These are phyloP conservation scores for Peromyscus eremicus DNA, from an alignment of 2,797 vertebrate species.

Conservation along the genomic window DNA sequence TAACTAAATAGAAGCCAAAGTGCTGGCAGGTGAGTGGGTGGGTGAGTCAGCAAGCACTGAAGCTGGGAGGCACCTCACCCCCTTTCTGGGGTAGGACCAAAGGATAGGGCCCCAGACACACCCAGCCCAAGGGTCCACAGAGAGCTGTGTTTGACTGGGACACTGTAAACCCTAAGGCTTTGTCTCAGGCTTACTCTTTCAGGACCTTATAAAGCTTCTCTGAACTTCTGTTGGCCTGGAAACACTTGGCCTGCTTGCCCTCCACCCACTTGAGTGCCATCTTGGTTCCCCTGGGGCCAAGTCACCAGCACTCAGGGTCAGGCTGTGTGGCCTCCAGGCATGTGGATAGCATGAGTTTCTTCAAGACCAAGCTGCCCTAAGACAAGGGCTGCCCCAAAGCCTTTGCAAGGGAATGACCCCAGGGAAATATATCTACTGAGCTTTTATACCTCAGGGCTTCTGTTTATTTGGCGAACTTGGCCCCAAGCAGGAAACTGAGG, in stretches of 20 bases:
- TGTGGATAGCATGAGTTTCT: neutral
- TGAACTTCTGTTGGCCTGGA: neutral
- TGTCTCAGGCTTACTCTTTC: neutral
- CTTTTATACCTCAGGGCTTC: neutral
- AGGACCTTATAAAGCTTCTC: neutral
- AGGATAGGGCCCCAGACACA: neutral
- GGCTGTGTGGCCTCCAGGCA: neutral
- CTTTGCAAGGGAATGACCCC: neutral
- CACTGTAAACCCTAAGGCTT: neutral
- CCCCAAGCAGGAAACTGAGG: neutral
- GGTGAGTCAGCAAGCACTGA: neutral
- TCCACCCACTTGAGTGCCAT: neutral
- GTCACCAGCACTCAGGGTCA: neutral
- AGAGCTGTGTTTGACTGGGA: neutral
- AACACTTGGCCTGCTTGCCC: neutral
- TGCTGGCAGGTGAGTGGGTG: neutral
- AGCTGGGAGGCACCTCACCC: neutral
- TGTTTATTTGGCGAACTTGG: neutral
- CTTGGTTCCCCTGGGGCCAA: neutral
- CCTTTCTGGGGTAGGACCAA: neutral
- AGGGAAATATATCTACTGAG: neutral
- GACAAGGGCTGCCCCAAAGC: neutral
- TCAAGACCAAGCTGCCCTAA: neutral
- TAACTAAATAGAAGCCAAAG: neutral
- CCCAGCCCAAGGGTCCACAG: neutral